Evolutionary conservation across 2,113 vertebrate species (phyloP), one percentile per base, ranked within the genome.

Genomic region (Panthera tigris): DNA sequence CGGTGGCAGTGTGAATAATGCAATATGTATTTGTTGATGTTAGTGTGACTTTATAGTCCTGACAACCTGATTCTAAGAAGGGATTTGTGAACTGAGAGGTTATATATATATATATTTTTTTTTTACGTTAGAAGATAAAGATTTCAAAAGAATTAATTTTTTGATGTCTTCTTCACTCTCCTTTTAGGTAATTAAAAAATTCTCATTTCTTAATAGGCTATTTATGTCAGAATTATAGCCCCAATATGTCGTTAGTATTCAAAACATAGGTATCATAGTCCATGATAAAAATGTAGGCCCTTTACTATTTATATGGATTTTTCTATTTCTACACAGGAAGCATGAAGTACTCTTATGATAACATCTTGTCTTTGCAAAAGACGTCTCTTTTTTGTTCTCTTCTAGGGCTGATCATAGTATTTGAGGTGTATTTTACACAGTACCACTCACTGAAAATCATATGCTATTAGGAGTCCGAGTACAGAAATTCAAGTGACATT

Each of bases 401-500:
- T 29, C 41, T 65, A 63, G 79, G 39, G 29, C 36, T 95, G 55
- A 92, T 95, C 29, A 83, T 87, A 66, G 82, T 87, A 78, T 97
- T 92, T 87, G 31, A 83, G 39, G 31, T 76, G 1, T 55, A 92
- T 96, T 95, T 97, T 87, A 83, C 63, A 79, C 29, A 36, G 63
- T 27, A 31, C 25, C 55, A 73, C 45, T 95, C 78, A 80, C 52
- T 76, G 91, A 96, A 95, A 97, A 96, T 82, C 33, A 63, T 18
- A 29, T 69, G 74, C 25, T 94, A 5, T 55, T 85, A 41, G 10
- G 55, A 96, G 18, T 89, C 74, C 57, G 52, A 87, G 45, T 78
- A 21, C 63, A 94, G 57, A n/a, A 96, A 78, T 96, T 95, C 89
- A 91, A 74, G 50, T 81, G 91, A 92, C 95, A 91, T 36, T 97